These are phyloP conservation scores for Brachionus plicatilis DNA, from an alignment of 1,140 invertebrate species.

Conservation along the genomic window DNA sequence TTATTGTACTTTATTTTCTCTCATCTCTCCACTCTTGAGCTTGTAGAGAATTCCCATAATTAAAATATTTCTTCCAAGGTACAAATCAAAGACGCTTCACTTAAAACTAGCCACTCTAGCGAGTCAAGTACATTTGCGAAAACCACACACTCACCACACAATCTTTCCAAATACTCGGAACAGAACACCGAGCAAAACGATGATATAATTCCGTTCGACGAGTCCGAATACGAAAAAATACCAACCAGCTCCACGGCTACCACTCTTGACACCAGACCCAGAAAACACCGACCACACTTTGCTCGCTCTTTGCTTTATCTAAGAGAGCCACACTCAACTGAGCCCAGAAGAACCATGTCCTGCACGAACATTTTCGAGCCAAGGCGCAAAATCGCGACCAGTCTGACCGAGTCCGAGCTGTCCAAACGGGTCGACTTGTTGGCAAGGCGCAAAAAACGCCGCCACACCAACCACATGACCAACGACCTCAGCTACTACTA, in stretches of 20 bases:
- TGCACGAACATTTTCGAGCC: neutral
- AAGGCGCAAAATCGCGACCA: neutral
- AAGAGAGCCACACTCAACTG: neutral
- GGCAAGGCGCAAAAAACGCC: neutral
- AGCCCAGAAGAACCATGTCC: neutral
- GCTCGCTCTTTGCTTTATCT: neutral
- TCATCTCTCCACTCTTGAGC: neutral
- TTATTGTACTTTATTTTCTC: neutral
- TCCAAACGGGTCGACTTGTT: neutral
- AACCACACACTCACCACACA: neutral
- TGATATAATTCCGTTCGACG: constrained; percentile 42
- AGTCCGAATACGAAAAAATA: constrained; percentile 43
- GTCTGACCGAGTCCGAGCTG: constrained; percentile 18
- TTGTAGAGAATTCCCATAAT: neutral
- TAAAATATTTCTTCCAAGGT: neutral
- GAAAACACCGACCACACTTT: neutral
- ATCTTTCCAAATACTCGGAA: neutral
- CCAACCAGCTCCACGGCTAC: neutral
- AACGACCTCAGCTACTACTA: constrained; percentile 35
- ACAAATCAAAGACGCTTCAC: neutral
- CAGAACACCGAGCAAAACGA: neutral
- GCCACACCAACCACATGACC: neutral
- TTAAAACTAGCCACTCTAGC: neutral
- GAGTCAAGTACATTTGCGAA: neutral
- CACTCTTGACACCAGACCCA: neutral